Evolutionary conservation across 2,797 vertebrate genomes (phyloP).

Genomic region (Amphiprion clarkii): DNA sequence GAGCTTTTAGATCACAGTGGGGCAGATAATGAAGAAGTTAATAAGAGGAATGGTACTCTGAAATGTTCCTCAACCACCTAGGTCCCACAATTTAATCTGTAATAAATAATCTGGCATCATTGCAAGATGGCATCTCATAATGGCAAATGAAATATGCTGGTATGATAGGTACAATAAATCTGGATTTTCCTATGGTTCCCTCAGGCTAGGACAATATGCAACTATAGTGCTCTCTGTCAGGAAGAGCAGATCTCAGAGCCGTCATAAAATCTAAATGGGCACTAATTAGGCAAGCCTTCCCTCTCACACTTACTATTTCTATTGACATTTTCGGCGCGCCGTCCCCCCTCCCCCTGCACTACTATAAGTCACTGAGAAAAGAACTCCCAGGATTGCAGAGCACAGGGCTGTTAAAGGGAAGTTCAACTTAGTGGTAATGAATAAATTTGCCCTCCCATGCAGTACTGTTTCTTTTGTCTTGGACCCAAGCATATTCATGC

Average conservation of each 20-base stretch:
- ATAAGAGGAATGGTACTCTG: constrained; percentile 99
- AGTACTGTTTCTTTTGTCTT: constrained; percentile 91
- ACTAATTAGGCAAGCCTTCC: constrained; percentile 99
- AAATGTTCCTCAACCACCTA: constrained; percentile 97
- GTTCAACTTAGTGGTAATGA: constrained; percentile 98
- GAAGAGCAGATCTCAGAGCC: constrained; percentile 99
- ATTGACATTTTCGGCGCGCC: constrained; percentile 99
- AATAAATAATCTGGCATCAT: constrained; percentile 99
- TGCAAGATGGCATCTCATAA: constrained; percentile 99
- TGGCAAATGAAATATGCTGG: constrained; percentile 99
- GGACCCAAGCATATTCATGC: constrained; percentile 76
- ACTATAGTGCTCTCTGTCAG: constrained; percentile 99
- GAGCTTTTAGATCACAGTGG: constrained; percentile 89
- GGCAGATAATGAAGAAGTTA: constrained; percentile 98
- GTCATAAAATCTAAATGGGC: constrained; percentile 99
- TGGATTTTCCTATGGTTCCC: constrained; percentile 99
- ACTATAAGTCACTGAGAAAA: constrained; percentile 98
- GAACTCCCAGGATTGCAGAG: constrained; percentile 92
- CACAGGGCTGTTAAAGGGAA: constrained; percentile 96
- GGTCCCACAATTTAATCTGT: constrained; percentile 99
- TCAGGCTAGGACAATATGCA: constrained; percentile 99
- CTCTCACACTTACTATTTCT: constrained; percentile 99
- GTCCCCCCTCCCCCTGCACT: constrained; percentile 85
- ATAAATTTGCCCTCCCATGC: constrained; percentile 96
- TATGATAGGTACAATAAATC: constrained; percentile 99